Evolutionary conservation across 2,888 invertebrate species (phyloP), one percentile per base, ranked within the genome.

Genomic region (Zygothrica quintamaculata): DNA sequence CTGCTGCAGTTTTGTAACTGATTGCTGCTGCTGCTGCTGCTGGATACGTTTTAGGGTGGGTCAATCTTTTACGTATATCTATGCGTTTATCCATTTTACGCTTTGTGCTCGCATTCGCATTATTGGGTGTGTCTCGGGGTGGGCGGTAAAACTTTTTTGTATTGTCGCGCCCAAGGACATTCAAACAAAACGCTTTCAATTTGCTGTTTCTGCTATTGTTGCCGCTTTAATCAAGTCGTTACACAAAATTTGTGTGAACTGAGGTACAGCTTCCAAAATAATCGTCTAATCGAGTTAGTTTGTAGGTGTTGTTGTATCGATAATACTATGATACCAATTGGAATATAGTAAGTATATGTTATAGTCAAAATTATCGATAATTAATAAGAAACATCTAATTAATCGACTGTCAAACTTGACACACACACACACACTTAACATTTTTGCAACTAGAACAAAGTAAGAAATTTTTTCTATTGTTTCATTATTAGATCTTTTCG

Each of bases 41-140:
- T 56, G 26, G 34, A 12, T 46, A 31, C 13, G 25, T 52, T 65
- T 71, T 62, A 72, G 72, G 73, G 73, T 76, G 58, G 73, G 73
- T 73, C 56, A 55, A 62, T 59, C 53, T 50, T 46, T 29, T 16
- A 26, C 51, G 43, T 72, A 61, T 56, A 62, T 64, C 73, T 65
- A 65, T 75, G 73, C 37, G 55, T 55, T 67, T 43, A 22, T 22
- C 29, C 42, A 68, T 34, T 72, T 39, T 75, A 25, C 69, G 58
- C 40, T 61, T 74, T 74, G 75, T 44, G 37, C 48, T 39, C 37
- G 25, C 33, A 64, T 87, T 84, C 80, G 87, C 87, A 77, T 84
- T 74, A 52, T 72, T 73, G 72, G 76, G 76, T 58, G 76, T 76
- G 73, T 72, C 72, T 26, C 58, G 29, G 48, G 65, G 71, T 71